Evolutionary conservation across 2,888 invertebrate species (phyloP), one percentile per base, ranked within the genome.

Genomic region (Rhyacophila evoluta): DNA sequence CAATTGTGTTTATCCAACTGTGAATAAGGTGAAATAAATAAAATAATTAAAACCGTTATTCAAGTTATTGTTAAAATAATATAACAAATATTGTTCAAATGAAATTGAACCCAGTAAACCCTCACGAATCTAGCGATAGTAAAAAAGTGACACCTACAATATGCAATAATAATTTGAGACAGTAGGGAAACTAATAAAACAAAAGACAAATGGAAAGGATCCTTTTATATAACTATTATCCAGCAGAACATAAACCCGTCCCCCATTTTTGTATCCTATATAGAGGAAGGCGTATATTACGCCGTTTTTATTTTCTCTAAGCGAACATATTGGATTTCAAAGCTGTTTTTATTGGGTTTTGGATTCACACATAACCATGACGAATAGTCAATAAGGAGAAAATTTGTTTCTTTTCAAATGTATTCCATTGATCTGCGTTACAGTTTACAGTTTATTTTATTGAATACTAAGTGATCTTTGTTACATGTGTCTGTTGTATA

Each of bases 141-240:
- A 55, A 55, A 55, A 55, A 39, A 39, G 12, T 10, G 19, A 12
- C 55, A 19, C 12, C 25, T 12, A 55, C 55, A 25, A 41, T 41
- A 41, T 41, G 19, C 41, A 41, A 15, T 15, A 41, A 55, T 55
- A 55, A 55, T 55, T 55, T 55, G 55, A 55, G 19, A 55, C 15
- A 55, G 19, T 8, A 55, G 55, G 10, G 19, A 55, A 55, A 8
- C 25, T 19, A 55, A 55, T 55, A 55, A 55, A 55, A 25, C 55
- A 55, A 55, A 55, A 8, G 25, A 19, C 55, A 55, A 55, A 55
- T 25, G 72, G 77, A 27, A 72, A 36, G 67, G 36, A 77, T 72
- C 72, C 77, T 67, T 72, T 77, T 77, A 77, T 72, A 72, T 77
- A 33, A 71, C 77, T 71, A 77, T 77, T 77, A 77, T 77, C 77